A percentile compares a stretch with the other conserved stretches of the same genome.
phyloP scores from a whole-genome alignment of 2,113 vertebrate species.

The Aptenodytes patagonicus region DNA sequence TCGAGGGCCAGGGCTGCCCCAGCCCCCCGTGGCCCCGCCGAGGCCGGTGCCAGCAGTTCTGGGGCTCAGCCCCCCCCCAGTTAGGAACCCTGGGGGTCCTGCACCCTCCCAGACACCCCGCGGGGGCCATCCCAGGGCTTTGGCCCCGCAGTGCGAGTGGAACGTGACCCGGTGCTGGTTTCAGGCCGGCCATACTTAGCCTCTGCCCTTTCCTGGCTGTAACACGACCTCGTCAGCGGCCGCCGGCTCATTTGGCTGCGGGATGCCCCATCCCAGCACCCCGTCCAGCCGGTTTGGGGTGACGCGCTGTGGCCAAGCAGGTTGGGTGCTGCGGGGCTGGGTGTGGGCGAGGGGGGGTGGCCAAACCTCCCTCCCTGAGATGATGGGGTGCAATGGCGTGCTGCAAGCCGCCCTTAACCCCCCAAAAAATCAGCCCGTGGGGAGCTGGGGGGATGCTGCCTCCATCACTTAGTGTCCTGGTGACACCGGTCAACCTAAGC shows the following conservation, averaged over 20 bases:
- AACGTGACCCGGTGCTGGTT: conserved; percentile 32
- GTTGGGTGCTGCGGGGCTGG: background rate
- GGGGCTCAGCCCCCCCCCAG: rapidly evolving
- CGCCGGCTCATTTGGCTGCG: background rate
- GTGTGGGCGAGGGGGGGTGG: background rate
- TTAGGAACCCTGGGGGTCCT: background rate
- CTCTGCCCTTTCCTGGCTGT: conserved; percentile 52
- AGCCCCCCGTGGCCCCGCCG: rapidly evolving
- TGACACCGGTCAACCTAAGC: background rate
- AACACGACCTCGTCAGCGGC: conserved; percentile 1
- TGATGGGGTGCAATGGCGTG: background rate
- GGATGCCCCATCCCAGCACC: background rate
- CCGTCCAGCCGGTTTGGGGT: conserved; percentile 43
- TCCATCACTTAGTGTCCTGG: background rate
- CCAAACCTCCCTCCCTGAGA: background rate
- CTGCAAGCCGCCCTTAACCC: background rate
- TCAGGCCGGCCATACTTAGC: conserved; percentile 25
- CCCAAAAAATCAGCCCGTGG: rapidly evolving
- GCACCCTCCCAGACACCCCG: background rate
- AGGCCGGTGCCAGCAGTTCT: background rate
- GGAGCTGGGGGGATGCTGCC: background rate
- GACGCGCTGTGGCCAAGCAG: background rate
- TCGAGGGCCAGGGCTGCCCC: background rate
- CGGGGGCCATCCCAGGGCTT: background rate
- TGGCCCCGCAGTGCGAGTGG: background rate